phyloP scores from a whole-genome alignment of 2,113 vertebrate genomes.

The Cheilinus undulatus region DNA sequence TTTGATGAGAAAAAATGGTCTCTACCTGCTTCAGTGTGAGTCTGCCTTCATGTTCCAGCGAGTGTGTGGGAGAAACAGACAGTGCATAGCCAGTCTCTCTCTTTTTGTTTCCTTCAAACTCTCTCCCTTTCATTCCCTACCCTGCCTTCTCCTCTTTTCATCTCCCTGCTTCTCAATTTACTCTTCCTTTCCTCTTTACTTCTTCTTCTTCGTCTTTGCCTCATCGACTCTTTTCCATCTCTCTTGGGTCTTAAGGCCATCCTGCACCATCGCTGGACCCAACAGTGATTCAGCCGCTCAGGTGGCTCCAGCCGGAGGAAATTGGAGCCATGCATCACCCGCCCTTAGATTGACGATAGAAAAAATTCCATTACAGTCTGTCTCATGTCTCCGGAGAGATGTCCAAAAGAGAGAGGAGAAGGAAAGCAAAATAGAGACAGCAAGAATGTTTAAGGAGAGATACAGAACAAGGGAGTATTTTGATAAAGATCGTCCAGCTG shows the following conservation, averaged over 20 bases:
- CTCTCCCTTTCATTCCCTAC: not conserved
- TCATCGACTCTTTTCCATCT: not conserved
- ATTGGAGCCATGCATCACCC: slow-evolving; percentile 78
- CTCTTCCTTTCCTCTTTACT: not conserved
- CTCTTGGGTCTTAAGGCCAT: slow-evolving; percentile 25
- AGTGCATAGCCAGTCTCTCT: not conserved
- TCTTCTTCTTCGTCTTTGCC: slow-evolving; percentile 2
- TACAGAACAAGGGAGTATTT: slow-evolving; percentile 59
- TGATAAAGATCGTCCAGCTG: slow-evolving; percentile 61
- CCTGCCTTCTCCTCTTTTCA: not conserved
- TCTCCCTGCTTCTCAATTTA: not conserved
- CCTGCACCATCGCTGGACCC: slow-evolving; percentile 24
- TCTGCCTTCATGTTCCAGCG: slow-evolving; percentile 10
- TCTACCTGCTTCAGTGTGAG: slow-evolving; percentile 12
- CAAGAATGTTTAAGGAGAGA: slow-evolving; percentile 56
- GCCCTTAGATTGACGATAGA: slow-evolving; percentile 66
- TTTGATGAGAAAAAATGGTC: slow-evolving; percentile 43
- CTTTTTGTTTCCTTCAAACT: not conserved
- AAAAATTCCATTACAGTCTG: slow-evolving; percentile 79
- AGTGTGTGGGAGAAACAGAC: not conserved
- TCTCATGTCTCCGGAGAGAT: slow-evolving; percentile 55
- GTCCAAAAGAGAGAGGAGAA: slow-evolving; percentile 40
- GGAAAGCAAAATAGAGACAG: slow-evolving; percentile 38
- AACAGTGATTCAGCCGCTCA: slow-evolving; percentile 47
- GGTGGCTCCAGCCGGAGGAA: slow-evolving; percentile 63